Percentiles rank a stretch among this genome's conserved stretches.
Evolutionary conservation across 1,140 invertebrate species (phyloP).

Genomic region (Hylyphantes graminicola): DNA sequence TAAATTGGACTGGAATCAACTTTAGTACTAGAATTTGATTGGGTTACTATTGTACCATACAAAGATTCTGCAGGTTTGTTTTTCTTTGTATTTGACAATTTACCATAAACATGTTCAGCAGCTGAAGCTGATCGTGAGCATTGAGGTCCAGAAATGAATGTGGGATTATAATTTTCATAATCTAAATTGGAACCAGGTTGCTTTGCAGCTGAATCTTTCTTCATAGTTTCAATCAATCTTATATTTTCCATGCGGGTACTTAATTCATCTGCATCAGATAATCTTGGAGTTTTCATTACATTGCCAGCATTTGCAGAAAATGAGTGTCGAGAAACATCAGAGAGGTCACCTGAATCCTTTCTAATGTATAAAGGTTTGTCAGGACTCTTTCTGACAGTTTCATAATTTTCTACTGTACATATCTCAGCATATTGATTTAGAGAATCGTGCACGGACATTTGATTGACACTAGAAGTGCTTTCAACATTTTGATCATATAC

Average conservation of each 20-base stretch:
- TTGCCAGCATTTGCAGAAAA: background rate
- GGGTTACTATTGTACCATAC: constrained; percentile 6
- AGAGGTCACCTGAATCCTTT: background rate
- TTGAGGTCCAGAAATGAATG: background rate
- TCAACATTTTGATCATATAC: background rate
- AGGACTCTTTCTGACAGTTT: background rate
- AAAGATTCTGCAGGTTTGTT: background rate
- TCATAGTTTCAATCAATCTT: background rate
- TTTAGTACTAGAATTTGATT: background rate
- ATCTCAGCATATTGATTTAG: constrained; percentile 35
- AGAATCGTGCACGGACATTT: background rate
- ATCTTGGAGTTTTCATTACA: background rate
- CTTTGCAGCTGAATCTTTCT: constrained; percentile 3
- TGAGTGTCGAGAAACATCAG: background rate
- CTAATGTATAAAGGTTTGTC: background rate
- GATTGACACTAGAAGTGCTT: background rate
- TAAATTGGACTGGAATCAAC: constrained; percentile 23
- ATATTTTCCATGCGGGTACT: constrained; percentile 20
- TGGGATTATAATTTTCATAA: constrained; percentile 42
- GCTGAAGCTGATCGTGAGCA: background rate
- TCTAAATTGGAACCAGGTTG: background rate
- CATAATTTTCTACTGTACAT: background rate
- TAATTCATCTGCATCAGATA: constrained; percentile 1
- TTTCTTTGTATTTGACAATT: constrained; percentile 25
- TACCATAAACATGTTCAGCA: constrained; percentile 53